Conservation (phyloP, 2,113 vertebrate genomes). For the Salminus brasiliensis region DNA sequence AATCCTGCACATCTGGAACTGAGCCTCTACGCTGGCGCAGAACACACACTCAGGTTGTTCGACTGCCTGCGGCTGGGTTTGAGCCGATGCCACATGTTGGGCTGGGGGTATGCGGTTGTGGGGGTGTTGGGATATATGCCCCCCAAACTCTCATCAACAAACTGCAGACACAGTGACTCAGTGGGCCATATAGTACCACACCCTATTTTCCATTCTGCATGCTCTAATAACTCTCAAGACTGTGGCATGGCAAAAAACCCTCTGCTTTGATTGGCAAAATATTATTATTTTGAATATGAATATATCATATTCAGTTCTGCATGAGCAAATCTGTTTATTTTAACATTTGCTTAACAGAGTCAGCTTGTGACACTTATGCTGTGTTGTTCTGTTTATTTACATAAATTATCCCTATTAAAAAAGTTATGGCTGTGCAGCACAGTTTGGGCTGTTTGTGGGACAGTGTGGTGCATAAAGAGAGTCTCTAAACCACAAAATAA, state of each 20-base stretch:
- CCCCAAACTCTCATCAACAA: slow-evolving; percentile 53
- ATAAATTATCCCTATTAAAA: slow-evolving; percentile 31
- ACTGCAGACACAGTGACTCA: slow-evolving; percentile 42
- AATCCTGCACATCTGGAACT: slow-evolving; percentile 71
- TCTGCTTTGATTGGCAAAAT: slow-evolving; percentile 31
- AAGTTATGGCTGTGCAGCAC: slow-evolving; percentile 22
- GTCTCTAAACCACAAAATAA: slow-evolving; percentile 45
- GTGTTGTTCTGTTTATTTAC: slow-evolving; percentile 32
- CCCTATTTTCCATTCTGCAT: slow-evolving; percentile 52
- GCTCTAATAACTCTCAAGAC: slow-evolving; percentile 30
- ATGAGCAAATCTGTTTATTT: slow-evolving; percentile 19
- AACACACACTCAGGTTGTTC: slow-evolving; percentile 32
- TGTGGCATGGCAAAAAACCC: slow-evolving; percentile 20
- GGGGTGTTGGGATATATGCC: slow-evolving; percentile 33
- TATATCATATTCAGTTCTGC: slow-evolving; percentile 15
- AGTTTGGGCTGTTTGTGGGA: slow-evolving; percentile 47
- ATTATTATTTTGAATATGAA: background rate
- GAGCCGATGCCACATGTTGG: slow-evolving; percentile 39
- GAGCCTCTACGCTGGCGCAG: slow-evolving; percentile 36
- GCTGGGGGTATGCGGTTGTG: slow-evolving; percentile 12
- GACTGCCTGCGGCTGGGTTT: slow-evolving; percentile 56
- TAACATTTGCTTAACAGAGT: background rate
- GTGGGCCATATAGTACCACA: slow-evolving; percentile 54
- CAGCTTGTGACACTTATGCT: background rate
- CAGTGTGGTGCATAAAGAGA: slow-evolving; percentile 48